Percentiles rank a stretch among this genome's conserved stretches.
phyloP scores from a whole-genome alignment of 2,113 vertebrate genomes.

The Passer domesticus region DNA sequence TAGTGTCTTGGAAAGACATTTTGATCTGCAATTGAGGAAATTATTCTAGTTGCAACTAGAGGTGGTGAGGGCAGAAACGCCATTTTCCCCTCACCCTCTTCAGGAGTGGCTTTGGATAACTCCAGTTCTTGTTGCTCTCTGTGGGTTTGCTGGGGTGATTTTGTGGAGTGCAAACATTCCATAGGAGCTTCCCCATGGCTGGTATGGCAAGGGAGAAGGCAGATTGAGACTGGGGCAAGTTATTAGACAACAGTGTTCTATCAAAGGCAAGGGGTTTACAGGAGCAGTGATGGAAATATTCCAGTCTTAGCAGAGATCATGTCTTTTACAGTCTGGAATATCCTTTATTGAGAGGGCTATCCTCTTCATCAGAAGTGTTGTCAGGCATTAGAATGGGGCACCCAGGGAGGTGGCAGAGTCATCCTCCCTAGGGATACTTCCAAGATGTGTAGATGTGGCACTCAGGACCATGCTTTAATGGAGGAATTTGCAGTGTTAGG shows the following conservation, averaged over 20 bases:
- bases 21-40: neutral
- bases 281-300: neutral
- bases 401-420: neutral
- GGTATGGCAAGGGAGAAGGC: neutral
- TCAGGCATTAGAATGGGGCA: neutral
- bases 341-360: neutral
- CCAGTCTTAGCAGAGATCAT: neutral
- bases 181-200: neutral
- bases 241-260: neutral
- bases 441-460: accelerated
- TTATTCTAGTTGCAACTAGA: neutral
- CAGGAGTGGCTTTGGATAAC: neutral
- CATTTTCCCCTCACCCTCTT: neutral
- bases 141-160: neutral
- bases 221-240: neutral
- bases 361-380: neutral
- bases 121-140: neutral
- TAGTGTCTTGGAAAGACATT: neutral
- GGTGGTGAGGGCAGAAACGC: neutral
- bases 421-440: too few species aligned
- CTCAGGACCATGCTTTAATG: neutral
- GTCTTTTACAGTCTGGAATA: neutral
- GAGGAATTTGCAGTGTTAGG: neutral
- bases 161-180: neutral
- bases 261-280: neutral